phyloP scores from a whole-genome alignment of 2,888 invertebrate genomes.

The Agelastica alni region DNA sequence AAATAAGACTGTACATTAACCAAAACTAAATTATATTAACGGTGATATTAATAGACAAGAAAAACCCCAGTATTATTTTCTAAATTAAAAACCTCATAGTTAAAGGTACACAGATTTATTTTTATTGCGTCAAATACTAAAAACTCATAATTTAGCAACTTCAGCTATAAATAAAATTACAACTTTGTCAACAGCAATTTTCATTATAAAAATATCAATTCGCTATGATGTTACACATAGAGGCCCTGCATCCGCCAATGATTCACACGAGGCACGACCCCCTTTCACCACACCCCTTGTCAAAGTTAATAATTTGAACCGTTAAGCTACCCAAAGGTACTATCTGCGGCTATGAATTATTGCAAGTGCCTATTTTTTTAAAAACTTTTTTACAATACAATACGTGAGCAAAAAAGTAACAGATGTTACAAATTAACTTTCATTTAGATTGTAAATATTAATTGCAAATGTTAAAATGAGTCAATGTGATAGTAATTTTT shows the following conservation, averaged over 20 bases:
- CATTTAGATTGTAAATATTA: too few relatives aligned
- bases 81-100: too few relatives aligned
- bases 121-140: too few relatives aligned
- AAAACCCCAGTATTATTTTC: too few relatives aligned
- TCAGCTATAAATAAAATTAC: constrained; percentile 1
- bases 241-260: background rate
- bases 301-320: constrained; percentile 4
- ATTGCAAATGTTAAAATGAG: too few relatives aligned
- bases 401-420: background rate
- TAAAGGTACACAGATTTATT: too few relatives aligned
- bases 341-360: background rate
- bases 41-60: too few relatives aligned
- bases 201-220: constrained; percentile 11
- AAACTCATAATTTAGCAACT: background rate
- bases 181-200: constrained; percentile 1
- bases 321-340: background rate
- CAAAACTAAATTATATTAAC: background rate
- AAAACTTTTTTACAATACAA: background rate
- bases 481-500: too few relatives aligned
- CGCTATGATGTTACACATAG: background rate
- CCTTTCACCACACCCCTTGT: background rate
- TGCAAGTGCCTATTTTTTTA: background rate
- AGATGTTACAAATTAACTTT: too few relatives aligned
- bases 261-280: background rate
- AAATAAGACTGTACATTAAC: too few relatives aligned